Conservation (phyloP, 2,888 invertebrate species). For the Nemoura dubitans region DNA sequence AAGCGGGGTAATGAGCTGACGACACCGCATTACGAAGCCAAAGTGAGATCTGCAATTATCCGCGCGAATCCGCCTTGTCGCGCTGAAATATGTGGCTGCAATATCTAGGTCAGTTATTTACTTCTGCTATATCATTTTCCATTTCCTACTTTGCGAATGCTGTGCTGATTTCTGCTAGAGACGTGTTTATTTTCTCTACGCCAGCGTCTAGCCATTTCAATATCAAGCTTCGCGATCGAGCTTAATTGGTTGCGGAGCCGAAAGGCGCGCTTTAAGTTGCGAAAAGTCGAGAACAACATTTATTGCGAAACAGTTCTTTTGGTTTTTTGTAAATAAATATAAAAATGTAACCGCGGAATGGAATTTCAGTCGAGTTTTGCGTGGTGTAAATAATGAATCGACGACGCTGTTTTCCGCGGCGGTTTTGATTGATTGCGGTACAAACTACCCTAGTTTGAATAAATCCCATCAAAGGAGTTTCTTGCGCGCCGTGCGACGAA, state of each 20-base stretch:
- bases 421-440: background rate
- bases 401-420: background rate
- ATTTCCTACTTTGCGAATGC: background rate
- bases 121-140: slow-evolving; percentile 9
- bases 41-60: background rate
- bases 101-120: background rate
- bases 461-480: background rate
- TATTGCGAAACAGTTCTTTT: background rate
- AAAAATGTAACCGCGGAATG: background rate
- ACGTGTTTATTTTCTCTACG: slow-evolving; percentile 26
- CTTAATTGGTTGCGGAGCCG: background rate
- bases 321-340: too few relatives aligned
- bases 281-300: background rate
- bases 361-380: background rate
- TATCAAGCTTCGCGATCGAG: background rate
- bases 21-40: background rate
- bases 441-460: background rate
- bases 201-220: background rate
- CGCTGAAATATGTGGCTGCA: background rate
- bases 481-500: background rate
- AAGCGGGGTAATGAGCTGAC: background rate
- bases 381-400: background rate
- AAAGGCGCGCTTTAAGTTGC: background rate
- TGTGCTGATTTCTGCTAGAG: slow-evolving; percentile 19
- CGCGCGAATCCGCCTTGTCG: background rate